Conservation (phyloP, 2,113 vertebrate genomes). For the Pseudorhombus dupliciocellatus region DNA sequence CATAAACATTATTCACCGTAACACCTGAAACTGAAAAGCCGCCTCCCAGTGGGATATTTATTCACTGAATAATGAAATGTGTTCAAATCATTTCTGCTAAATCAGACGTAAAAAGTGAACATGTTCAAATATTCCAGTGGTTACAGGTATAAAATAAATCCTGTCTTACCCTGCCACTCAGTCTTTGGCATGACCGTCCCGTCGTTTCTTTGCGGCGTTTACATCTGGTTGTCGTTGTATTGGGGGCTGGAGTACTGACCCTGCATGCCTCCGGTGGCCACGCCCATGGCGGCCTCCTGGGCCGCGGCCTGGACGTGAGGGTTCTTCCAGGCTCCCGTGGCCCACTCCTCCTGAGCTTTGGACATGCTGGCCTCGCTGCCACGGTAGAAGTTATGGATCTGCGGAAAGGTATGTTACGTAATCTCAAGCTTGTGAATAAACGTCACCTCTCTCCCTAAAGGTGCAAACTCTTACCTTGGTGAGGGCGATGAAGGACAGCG, state of each 20-base stretch:
- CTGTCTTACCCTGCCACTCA: not conserved
- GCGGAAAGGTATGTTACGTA: not conserved
- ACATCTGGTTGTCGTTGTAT: conserved; percentile 71
- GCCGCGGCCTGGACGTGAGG: conserved; percentile 92
- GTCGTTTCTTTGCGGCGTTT: conserved; percentile 20
- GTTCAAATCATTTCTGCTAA: no score
- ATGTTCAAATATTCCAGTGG: no score
- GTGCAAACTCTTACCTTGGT: conserved; percentile 85
- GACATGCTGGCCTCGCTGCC: conserved; percentile 93
- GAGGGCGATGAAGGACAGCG: conserved; percentile 92
- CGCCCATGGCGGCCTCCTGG: conserved; percentile 90
- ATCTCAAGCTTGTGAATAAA: no score
- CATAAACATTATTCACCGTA: conserved; percentile 12
- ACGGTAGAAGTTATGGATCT: conserved; percentile 98
- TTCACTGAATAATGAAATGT: conserved; percentile 18
- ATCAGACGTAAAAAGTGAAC: no score
- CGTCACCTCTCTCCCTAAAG: not conserved
- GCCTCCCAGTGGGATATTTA: not conserved
- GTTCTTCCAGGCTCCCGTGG: conserved; percentile 96
- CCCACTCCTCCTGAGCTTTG: conserved; percentile 97
- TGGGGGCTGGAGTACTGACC: conserved; percentile 67
- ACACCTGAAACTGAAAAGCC: conserved; percentile 15
- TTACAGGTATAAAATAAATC: not conserved
- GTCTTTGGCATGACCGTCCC: conserved; percentile 38
- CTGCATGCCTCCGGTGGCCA: conserved; percentile 86